phyloP scores from a whole-genome alignment of 2,797 vertebrate species.

The Lagodon rhomboides region DNA sequence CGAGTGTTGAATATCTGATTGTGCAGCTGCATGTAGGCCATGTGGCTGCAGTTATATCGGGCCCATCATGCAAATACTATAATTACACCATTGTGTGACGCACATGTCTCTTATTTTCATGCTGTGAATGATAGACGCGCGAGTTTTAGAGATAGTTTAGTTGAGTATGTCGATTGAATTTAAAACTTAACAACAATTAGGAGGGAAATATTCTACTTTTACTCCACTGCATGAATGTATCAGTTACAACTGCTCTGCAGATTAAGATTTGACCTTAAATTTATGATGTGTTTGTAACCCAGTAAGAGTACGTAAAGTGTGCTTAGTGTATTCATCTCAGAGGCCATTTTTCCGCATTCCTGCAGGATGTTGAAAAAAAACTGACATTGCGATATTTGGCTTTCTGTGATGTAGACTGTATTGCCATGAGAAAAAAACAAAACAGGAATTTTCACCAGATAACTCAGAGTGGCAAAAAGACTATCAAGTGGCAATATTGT shows the following conservation, averaged over 20 bases:
- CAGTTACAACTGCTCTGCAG: neutral
- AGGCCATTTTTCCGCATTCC: too few species aligned
- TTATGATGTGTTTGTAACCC: neutral
- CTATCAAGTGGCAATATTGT: too few species aligned
- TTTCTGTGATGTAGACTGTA: too few species aligned
- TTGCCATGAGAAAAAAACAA: too few species aligned
- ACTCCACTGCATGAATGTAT: neutral
- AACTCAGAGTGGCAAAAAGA: too few species aligned
- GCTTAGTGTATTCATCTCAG: too few species aligned
- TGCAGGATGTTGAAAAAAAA: too few species aligned
- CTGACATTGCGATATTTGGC: too few species aligned
- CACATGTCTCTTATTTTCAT: neutral
- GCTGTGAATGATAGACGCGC: neutral
- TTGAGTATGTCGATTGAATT: neutral
- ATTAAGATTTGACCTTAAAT: neutral
- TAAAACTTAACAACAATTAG: neutral
- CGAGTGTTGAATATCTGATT: neutral
- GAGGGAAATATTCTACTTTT: neutral
- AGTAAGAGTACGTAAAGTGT: neutral
- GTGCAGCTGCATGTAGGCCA: neutral
- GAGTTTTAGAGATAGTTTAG: neutral
- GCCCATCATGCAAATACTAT: conserved; percentile 40
- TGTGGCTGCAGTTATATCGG: conserved; percentile 9
- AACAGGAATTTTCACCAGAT: too few species aligned
- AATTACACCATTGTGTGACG: conserved; percentile 10